Base-by-base conservation (phyloP, 2,113 vertebrate species). In the Daphoenositta chrysoptera region DNA sequence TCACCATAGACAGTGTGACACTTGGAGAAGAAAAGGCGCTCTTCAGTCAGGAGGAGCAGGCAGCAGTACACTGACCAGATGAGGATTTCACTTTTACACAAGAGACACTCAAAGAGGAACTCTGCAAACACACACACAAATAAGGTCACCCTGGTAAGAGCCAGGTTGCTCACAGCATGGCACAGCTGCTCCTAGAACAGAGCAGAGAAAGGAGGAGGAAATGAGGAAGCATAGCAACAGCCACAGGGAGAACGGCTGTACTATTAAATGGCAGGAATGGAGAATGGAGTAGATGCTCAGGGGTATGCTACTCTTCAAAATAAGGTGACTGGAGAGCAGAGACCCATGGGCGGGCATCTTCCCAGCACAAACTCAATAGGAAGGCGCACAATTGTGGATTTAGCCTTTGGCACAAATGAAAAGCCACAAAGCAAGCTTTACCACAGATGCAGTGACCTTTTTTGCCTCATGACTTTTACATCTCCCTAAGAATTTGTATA, bases 1-100 rank as follows among this genome's bases (percentile, higher is more conserved):
- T 98, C 92, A 99, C 99, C 99, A n/a, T 99, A 99, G 47, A 99
- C 98, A 0, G 99, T 98, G 97, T 99, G 99, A 93, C 99, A 99
- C 97, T 99, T 99, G 3, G 99, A 98, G 97, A 99, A 99, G 97
- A 99, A 99, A 81, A 98, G 98, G 1, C 97, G 97, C 53, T 99
- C 99, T 85, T 99, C 98, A 12, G 98, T 98, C 72, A 99, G 97
- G 35, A 99, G 97, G 15, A 99, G 95, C 96, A 99, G 95, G 92
- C 99, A 99, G 93, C 95, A 98, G 94, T 99, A 99, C 91, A 98
- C 95, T 15, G 98, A 98, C 99, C 99, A 99, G 96, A 99, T 95
- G 44, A 99, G 97, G 71, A 98, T 94, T 89, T 99, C 99, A 42
- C 92, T 98, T 73, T 93, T 98, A 75, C 98, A 97, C 15, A 91